These are phyloP conservation scores for Notothenia coriiceps DNA, from an alignment of 2,113 vertebrate genomes.

Conservation along the genomic window DNA sequence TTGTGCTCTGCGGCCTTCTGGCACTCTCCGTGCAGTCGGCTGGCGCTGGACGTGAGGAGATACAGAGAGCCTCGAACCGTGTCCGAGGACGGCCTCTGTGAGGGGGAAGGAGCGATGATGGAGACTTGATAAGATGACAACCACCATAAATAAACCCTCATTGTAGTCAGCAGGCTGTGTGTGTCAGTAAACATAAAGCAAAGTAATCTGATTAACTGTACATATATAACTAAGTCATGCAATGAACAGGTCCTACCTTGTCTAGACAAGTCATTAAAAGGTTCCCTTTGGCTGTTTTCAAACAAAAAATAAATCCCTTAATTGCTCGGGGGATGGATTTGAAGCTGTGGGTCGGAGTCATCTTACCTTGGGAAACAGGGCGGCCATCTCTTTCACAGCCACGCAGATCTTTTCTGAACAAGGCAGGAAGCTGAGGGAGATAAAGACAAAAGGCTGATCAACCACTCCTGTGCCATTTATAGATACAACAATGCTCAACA, in stretches of 20 bases:
- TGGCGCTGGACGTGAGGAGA: constrained; percentile 95
- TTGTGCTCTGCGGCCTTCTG: constrained; percentile 88
- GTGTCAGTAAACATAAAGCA: constrained; percentile 30
- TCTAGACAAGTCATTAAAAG: constrained; percentile 12
- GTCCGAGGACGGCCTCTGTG: constrained; percentile 93
- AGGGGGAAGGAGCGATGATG: constrained; percentile 5
- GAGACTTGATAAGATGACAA: constrained; percentile 34
- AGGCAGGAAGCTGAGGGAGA: constrained; percentile 89
- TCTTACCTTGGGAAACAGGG: constrained; percentile 96
- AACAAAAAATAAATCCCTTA: constrained; percentile 39
- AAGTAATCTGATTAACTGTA: constrained; percentile 26
- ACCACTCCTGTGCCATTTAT: not conserved
- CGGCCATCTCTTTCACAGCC: constrained; percentile 97
- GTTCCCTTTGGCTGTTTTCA: constrained; percentile 40
- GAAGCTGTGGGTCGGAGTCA: constrained; percentile 11
- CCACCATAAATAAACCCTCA: constrained; percentile 22
- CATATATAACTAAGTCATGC: constrained; percentile 30
- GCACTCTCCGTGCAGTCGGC: constrained; percentile 94
- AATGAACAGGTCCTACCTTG: not conserved
- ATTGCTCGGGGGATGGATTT: constrained; percentile 4
- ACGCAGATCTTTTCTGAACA: constrained; percentile 97
- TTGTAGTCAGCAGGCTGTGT: constrained; percentile 20
- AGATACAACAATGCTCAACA: not conserved
- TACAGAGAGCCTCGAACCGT: constrained; percentile 91
- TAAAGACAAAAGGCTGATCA: constrained; percentile 13